Evolutionary conservation across 1,140 invertebrate genomes (phyloP).

Genomic region (Drosophila pachea): DNA sequence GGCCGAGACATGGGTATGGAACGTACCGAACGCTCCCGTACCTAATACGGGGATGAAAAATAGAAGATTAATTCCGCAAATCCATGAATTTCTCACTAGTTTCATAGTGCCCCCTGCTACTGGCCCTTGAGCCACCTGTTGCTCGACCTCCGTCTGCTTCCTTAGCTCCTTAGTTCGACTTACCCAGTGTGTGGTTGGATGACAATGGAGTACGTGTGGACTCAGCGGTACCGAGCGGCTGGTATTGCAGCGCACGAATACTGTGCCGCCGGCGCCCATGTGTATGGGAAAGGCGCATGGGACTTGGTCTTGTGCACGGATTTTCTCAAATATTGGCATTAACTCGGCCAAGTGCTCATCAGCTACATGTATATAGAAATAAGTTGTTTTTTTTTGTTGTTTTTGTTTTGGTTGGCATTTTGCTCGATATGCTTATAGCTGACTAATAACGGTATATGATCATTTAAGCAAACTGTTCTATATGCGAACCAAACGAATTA

Average conservation of each 20-base stretch:
- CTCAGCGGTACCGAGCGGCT: slow-evolving; percentile 78
- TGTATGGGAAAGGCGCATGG: slow-evolving; percentile 92
- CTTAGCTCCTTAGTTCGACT: slow-evolving; percentile 47
- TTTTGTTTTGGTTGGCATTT: slow-evolving; percentile 20
- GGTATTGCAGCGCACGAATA: slow-evolving; percentile 78
- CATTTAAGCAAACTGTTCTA: slow-evolving; percentile 57
- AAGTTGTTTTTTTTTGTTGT: slow-evolving; percentile 20
- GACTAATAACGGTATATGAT: slow-evolving; percentile 69
- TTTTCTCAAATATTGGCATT: slow-evolving; percentile 95
- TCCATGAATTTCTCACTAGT: neutral
- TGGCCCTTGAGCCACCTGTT: slow-evolving; percentile 1
- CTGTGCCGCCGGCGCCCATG: slow-evolving; percentile 82
- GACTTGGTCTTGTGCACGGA: slow-evolving; percentile 91
- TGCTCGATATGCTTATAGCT: slow-evolving; percentile 34
- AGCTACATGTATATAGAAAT: slow-evolving; percentile 81
- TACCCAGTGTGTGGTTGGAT: slow-evolving; percentile 86
- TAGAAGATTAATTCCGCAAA: neutral
- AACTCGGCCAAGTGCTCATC: slow-evolving; percentile 95
- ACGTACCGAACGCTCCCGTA: slow-evolving; percentile 91
- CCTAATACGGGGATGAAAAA: slow-evolving; percentile 81
- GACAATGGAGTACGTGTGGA: slow-evolving; percentile 79
- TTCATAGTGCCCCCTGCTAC: slow-evolving; percentile 23
- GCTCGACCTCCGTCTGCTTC: slow-evolving; percentile 2
- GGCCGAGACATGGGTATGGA: slow-evolving; percentile 90
- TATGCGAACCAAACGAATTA: slow-evolving; percentile 23